Evolutionary conservation across 2,888 invertebrate genomes (phyloP).

Genomic region (Mechanitis messenoides): DNA sequence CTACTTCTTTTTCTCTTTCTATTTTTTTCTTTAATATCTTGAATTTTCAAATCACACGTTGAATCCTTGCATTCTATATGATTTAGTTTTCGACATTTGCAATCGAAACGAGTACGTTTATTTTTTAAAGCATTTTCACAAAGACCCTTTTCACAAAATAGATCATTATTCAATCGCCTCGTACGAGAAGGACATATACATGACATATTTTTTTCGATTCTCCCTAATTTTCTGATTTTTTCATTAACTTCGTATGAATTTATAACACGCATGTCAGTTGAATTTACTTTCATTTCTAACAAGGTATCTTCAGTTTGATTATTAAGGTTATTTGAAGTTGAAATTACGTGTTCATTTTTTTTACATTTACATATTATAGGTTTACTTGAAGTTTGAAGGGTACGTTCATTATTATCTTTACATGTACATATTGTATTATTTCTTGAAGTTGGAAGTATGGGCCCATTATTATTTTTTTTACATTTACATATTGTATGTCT

Average conservation of each 20-base stretch:
- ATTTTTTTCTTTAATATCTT: slow-evolving; percentile 5
- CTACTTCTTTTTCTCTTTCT: slow-evolving; percentile 12
- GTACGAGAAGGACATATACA: slow-evolving; percentile 38
- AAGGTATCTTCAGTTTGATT: slow-evolving; percentile 27
- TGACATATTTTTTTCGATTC: slow-evolving; percentile 24
- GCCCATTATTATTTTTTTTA: too few species aligned
- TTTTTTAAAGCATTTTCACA: slow-evolving; percentile 33
- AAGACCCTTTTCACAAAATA: slow-evolving; percentile 31
- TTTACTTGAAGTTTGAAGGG: too few species aligned
- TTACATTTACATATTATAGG: too few species aligned
- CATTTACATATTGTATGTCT: slow-evolving; percentile 6
- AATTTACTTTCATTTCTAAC: slow-evolving; percentile 41
- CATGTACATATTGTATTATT: too few species aligned
- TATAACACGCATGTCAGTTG: slow-evolving; percentile 34
- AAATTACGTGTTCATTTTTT: too few species aligned
- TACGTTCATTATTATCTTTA: too few species aligned
- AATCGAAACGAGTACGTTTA: slow-evolving; percentile 34
- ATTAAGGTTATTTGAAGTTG: too few species aligned
- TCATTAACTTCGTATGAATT: slow-evolving; percentile 38
- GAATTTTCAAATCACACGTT: slow-evolving; percentile 30
- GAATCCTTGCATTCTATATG: slow-evolving; percentile 35
- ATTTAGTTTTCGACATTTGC: slow-evolving; percentile 32
- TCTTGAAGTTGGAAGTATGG: too few species aligned
- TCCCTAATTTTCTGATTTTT: slow-evolving; percentile 33
- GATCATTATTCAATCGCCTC: slow-evolving; percentile 15